These are phyloP conservation scores for Corythornis vintsioides DNA, from an alignment of 2,113 vertebrate species.

Conservation along the genomic window DNA sequence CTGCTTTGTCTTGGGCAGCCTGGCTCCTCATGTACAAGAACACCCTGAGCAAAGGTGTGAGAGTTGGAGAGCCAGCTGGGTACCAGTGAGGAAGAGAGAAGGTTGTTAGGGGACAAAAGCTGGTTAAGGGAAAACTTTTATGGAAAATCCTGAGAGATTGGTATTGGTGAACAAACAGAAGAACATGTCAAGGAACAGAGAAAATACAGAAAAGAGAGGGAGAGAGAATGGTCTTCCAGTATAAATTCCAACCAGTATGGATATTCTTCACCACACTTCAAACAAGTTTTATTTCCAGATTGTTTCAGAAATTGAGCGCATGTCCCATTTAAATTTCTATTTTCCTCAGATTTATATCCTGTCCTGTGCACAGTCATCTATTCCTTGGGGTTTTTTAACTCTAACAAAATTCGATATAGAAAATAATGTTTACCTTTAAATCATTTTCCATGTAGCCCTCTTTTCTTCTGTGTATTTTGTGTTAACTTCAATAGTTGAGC, in stretches of 20 bases:
- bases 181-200: not conserved
- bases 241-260: not conserved
- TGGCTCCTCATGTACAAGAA: not conserved
- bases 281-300: not conserved
- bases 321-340: not conserved
- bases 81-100: not conserved
- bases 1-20: not conserved
- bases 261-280: not conserved
- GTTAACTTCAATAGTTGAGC: conserved; percentile 13
- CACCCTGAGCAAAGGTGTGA: not conserved
- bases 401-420: not conserved
- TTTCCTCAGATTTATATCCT: not conserved
- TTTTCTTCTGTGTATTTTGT: conserved; percentile 59
- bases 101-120: not conserved
- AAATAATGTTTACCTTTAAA: conserved; percentile 62
- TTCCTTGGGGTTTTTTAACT: not conserved
- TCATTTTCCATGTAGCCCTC: not conserved
- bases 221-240: not conserved
- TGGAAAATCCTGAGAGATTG: not conserved
- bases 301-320: not conserved
- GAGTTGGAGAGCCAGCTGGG: not conserved
- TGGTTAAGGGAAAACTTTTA: not conserved
- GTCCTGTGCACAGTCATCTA: not conserved
- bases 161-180: not conserved
- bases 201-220: not conserved